phyloP scores from a whole-genome alignment of 2,888 invertebrate genomes.

The Venustoraphidia nigricollis region DNA sequence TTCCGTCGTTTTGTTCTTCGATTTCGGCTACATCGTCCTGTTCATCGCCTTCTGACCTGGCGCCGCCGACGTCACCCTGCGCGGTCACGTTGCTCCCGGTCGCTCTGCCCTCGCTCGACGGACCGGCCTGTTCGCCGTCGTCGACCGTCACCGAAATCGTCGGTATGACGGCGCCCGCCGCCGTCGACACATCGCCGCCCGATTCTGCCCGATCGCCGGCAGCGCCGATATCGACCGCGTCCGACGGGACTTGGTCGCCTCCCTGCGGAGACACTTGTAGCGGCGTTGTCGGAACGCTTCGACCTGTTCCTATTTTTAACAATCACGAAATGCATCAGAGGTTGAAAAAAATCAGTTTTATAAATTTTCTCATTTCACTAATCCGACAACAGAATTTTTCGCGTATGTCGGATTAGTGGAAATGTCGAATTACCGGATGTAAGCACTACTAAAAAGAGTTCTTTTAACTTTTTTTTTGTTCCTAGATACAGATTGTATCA shows the following conservation, averaged over 20 bases:
- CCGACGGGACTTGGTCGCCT: slow-evolving; percentile 14
- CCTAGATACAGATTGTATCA: too few relatives aligned
- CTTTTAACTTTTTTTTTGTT: too few relatives aligned
- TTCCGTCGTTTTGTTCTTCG: slow-evolving; percentile 30
- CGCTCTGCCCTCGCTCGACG: slow-evolving; percentile 16
- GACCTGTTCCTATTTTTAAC: slow-evolving; percentile 33
- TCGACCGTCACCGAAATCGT: neutral
- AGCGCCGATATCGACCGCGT: slow-evolving; percentile 10
- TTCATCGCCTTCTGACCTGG: slow-evolving; percentile 28
- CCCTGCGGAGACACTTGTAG: slow-evolving; percentile 43
- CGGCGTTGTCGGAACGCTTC: slow-evolving; percentile 53
- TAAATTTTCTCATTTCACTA: too few relatives aligned
- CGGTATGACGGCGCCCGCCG: slow-evolving; percentile 20
- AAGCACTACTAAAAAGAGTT: too few relatives aligned
- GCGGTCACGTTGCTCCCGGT: slow-evolving; percentile 17
- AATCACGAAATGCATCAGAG: too few relatives aligned
- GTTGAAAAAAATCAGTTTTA: too few relatives aligned
- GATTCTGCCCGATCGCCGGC: slow-evolving; percentile 19
- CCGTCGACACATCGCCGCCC: slow-evolving; percentile 19
- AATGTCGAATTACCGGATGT: too few relatives aligned
- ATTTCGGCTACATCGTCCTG: slow-evolving; percentile 16
- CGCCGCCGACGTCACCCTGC: slow-evolving; percentile 18
- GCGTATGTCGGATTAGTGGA: too few relatives aligned
- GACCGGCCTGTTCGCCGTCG: neutral
- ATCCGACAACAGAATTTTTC: too few relatives aligned